Conservation (phyloP, 2,888 invertebrate genomes). For the Aspidapion aeneum region DNA sequence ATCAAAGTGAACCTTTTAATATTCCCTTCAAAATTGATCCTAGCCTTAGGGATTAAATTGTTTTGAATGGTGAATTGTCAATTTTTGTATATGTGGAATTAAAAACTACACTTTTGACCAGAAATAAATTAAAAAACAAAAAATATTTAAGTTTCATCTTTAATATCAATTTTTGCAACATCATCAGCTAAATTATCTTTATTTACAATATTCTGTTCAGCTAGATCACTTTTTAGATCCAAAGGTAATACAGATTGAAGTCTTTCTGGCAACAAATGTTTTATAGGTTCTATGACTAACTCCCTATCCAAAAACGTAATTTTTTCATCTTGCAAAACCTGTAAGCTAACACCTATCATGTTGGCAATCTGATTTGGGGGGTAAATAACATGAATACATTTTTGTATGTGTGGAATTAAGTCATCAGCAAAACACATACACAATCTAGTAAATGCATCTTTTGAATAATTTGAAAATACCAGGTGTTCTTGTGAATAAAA, state of each 20-base stretch:
- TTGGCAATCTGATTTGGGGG: conserved; percentile 70
- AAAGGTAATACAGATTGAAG: conserved; percentile 33
- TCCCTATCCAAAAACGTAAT: conserved; percentile 58
- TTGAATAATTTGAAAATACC: conserved; percentile 73
- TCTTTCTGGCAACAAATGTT: conserved; percentile 46
- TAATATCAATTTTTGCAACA: not conserved
- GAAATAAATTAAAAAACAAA: not conserved
- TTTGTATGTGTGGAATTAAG: conserved; percentile 78
- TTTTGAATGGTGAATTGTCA: no score
- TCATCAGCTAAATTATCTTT: not conserved
- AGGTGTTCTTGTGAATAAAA: conserved; percentile 83
- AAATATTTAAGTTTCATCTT: not conserved
- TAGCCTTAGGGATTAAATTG: conserved; percentile 61
- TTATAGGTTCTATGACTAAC: conserved; percentile 57
- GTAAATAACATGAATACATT: conserved; percentile 77
- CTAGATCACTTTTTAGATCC: conserved; percentile 12
- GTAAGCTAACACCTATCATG: conserved; percentile 70
- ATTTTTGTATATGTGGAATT: no score
- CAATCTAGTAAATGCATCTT: conserved; percentile 73
- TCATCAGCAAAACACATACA: conserved; percentile 79
- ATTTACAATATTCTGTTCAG: not conserved
- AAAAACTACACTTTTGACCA: not conserved
- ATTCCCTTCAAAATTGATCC: conserved; percentile 67
- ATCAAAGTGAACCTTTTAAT: conserved; percentile 75
- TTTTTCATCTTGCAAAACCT: conserved; percentile 71